Evolutionary conservation across 2,888 invertebrate genomes (phyloP), one percentile per base, ranked within the genome.

Genomic region (Drosophila neotestacea): DNA sequence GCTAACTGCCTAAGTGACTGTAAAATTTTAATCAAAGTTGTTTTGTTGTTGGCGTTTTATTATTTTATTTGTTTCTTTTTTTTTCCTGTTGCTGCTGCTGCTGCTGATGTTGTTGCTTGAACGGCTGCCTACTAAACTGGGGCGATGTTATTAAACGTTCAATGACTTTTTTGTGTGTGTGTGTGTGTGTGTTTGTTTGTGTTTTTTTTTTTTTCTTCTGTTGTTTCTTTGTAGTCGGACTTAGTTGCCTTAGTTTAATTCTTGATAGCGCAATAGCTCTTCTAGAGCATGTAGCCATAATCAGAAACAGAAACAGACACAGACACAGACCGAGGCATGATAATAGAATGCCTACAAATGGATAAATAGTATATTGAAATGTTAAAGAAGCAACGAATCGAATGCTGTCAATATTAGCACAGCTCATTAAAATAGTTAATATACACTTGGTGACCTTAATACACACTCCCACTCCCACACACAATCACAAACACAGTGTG

Each of bases 91-190:
- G 47, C 36, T 41, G n/a, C 32, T 48, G 42, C 32, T 42, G 51
- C 34, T 32, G 16, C 36, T 13, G 42, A 30, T 46, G 41, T 4
- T 64, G 41, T 30, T 11, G 54, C 63, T 30, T 11, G 54, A 7
- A 9, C 6, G 32, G 9, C 63, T 58, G 52, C 58, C 71, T 61
- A 51, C 77, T 69, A 80, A 82, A 78, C 78, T 82, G 75, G 82
- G 82, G 75, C 82, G 73, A 63, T 71, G 73, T 76, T 83, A 82
- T 82, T 84, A 83, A 80, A 73, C 75, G 82, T 84, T 82, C 82
- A 83, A 78, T 83, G 82, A 82, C 84, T 82, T 75, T 63, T 50
- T 55, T 61, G 6, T 67, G 42, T 60, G 65, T 56, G 59, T 65
- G 27, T 62, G 60, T 69, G 69, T 47, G 27, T 76, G 42, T 58